A percentile compares a stretch with the other conserved stretches of the same genome.
Evolutionary conservation across 2,113 vertebrate species (phyloP).

Genomic region (Lucifuga dentata): DNA sequence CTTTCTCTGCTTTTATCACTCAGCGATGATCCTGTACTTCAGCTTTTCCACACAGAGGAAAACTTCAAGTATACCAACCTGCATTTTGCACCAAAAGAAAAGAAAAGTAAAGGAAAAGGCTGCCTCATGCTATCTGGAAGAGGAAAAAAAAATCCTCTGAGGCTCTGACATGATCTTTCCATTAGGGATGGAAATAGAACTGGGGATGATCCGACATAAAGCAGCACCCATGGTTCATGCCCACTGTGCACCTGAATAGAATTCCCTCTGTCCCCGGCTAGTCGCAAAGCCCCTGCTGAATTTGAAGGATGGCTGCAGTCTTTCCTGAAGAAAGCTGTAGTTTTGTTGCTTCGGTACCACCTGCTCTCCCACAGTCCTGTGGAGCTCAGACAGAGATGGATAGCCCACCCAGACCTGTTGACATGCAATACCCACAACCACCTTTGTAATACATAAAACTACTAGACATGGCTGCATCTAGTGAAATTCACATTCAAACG

Average conservation of each 20-base stretch:
- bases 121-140: not conserved
- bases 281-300: not conserved
- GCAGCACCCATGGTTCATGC: not conserved
- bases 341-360: slow-evolving; percentile 16
- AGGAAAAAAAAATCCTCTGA: slow-evolving; percentile 5
- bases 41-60: slow-evolving; percentile 1
- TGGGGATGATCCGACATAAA: not conserved
- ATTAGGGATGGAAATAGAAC: slow-evolving; percentile 20
- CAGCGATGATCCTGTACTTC: slow-evolving; percentile 7
- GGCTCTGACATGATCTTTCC: slow-evolving; percentile 6
- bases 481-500: no score
- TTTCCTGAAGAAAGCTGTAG: slow-evolving; percentile 7
- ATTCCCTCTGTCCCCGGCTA: not conserved
- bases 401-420: slow-evolving; percentile 13
- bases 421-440: no score
- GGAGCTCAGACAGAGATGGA: slow-evolving; percentile 17
- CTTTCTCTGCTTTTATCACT: slow-evolving; percentile 29
- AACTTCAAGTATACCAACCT: slow-evolving; percentile 13
- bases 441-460: no score
- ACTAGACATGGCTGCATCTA: no score
- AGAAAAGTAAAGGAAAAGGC: slow-evolving; percentile 22
- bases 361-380: slow-evolving; percentile 18
- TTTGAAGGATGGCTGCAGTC: slow-evolving; percentile 25
- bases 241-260: not conserved
- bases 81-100: slow-evolving; percentile 8